These are phyloP conservation scores for Scaptomyza pallida DNA, from an alignment of 1,140 invertebrate genomes.

Conservation along the genomic window DNA sequence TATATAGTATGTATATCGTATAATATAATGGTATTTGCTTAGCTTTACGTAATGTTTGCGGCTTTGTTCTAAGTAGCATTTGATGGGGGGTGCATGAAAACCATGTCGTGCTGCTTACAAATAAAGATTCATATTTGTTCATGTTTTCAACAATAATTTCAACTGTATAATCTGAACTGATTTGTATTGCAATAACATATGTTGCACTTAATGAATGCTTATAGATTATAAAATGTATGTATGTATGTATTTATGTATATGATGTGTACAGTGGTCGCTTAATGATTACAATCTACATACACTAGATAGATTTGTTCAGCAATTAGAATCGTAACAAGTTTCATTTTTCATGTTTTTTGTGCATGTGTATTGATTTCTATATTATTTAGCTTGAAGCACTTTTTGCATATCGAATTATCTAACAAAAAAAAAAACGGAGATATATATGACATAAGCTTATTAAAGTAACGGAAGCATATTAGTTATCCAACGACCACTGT, in stretches of 20 bases:
- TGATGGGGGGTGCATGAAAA: constrained; percentile 5
- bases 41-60: constrained; percentile 18
- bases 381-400: too few species aligned
- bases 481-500: too few species aligned
- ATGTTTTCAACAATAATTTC: constrained; percentile 22
- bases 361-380: too few species aligned
- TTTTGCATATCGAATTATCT: too few species aligned
- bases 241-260: not conserved
- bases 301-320: too few species aligned
- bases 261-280: not conserved
- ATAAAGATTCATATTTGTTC: constrained; percentile 14
- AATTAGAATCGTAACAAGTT: too few species aligned
- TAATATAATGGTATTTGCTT: constrained; percentile 11
- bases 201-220: constrained; percentile 1
- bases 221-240: not conserved
- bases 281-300: not conserved
- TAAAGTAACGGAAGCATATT: too few species aligned
- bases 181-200: constrained; percentile 2
- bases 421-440: too few species aligned
- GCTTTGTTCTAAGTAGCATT: constrained; percentile 20
- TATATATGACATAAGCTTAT: too few species aligned
- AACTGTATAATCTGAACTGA: constrained; percentile 9
- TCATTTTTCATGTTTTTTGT: too few species aligned
- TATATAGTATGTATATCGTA: not conserved
- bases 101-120: constrained; percentile 6